Evolutionary conservation across 2,113 vertebrate genomes (phyloP).

Genomic region (Apodemus speciosus): DNA sequence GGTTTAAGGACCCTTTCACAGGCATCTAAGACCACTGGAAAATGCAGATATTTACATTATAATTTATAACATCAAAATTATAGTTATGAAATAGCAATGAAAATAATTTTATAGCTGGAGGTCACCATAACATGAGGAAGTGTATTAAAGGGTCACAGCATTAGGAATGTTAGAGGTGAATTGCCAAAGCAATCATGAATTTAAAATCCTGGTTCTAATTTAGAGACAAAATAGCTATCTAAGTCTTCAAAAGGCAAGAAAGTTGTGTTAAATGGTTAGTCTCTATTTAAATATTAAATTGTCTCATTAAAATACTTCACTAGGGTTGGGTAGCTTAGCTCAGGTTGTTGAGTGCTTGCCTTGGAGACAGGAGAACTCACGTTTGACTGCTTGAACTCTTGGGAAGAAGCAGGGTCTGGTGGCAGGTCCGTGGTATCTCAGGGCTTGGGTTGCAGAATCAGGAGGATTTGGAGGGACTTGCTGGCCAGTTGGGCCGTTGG

Average conservation of each 20-base stretch:
- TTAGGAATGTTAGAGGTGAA: background rate
- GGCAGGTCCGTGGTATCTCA: too few relatives aligned
- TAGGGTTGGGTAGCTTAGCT: background rate
- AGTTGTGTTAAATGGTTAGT: conserved; percentile 51
- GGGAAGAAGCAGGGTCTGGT: background rate
- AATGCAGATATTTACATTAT: background rate
- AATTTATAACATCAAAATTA: background rate
- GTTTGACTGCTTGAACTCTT: background rate
- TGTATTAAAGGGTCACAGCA: background rate
- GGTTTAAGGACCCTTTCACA: background rate
- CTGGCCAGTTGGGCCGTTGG: background rate
- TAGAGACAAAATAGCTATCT: conserved; percentile 55
- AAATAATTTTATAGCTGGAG: background rate
- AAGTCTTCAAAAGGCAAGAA: conserved; percentile 74
- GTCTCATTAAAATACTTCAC: conserved; percentile 76
- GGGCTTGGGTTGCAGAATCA: background rate
- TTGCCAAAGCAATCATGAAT: conserved; percentile 44
- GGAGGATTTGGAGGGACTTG: background rate
- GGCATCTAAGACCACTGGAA: background rate
- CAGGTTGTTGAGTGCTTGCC: background rate
- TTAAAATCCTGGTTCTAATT: conserved; percentile 70
- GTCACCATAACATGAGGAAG: background rate
- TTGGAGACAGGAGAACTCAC: background rate
- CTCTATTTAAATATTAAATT: conserved; percentile 69
- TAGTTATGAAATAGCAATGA: background rate